phyloP scores from a whole-genome alignment of 2,797 vertebrate species.

The Cynopterus sphinx region DNA sequence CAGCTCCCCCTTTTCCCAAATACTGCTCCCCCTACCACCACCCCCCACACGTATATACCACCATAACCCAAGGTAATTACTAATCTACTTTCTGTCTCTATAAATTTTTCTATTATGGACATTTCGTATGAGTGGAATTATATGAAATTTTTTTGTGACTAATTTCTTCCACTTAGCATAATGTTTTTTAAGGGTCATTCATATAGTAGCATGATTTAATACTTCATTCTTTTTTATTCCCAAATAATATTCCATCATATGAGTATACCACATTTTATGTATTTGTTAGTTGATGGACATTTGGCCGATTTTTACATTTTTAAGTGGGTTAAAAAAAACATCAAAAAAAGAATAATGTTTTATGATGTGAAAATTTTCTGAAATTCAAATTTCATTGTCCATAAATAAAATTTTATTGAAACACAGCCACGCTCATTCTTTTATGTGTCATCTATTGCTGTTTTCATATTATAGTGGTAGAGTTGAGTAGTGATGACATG shows the following conservation, averaged over 20 bases:
- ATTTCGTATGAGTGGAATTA: background rate
- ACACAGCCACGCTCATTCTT: background rate
- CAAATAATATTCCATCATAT: background rate
- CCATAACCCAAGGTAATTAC: background rate
- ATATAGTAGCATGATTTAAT: background rate
- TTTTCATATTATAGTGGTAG: background rate
- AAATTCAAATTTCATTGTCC: background rate
- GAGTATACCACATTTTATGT: background rate
- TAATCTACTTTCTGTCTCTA: background rate
- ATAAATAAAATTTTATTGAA: background rate
- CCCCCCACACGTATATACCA: background rate
- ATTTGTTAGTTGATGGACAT: background rate
- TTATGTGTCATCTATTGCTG: background rate
- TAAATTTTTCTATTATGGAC: background rate
- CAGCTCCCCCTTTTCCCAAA: background rate
- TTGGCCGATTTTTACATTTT: background rate
- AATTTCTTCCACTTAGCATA: background rate
- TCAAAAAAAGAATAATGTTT: background rate
- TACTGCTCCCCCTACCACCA: background rate
- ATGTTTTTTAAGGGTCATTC: background rate
- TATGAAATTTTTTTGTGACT: background rate
- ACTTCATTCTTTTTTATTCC: background rate
- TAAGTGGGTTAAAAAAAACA: background rate
- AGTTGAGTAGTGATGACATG: background rate
- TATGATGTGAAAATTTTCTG: background rate